A percentile compares a stretch with the other conserved stretches of the same genome.
These are phyloP conservation scores for Nephrotoma appendiculata DNA, from an alignment of 2,888 invertebrate genomes.

Conservation along the genomic window DNA sequence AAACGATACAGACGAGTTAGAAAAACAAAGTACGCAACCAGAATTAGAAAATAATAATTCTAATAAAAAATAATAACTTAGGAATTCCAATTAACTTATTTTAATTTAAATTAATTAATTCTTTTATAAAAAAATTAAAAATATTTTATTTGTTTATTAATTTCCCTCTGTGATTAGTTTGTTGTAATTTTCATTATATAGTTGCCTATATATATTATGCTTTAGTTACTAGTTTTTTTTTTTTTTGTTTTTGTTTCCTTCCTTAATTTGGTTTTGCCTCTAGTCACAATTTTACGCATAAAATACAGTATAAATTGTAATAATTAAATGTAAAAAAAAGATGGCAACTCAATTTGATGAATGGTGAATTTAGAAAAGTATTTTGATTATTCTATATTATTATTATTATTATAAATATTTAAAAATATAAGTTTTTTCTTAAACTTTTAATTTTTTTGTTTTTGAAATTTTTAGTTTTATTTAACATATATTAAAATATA, in stretches of 20 bases:
- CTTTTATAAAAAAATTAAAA: not conserved
- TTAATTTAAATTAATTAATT: not conserved
- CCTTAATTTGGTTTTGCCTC: not conserved
- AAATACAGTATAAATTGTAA: not conserved
- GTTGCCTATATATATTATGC: not conserved
- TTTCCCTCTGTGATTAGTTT: not conserved
- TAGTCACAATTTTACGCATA: not conserved
- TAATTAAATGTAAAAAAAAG: not conserved
- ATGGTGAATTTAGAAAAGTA: too few species aligned
- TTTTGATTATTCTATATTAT: not conserved
- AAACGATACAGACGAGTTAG: not conserved
- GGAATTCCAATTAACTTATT: not conserved
- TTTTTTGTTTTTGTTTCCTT: not conserved
- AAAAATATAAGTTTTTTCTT: not conserved
- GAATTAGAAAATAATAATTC: not conserved
- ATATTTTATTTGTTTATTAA: not conserved
- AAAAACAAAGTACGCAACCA: not conserved
- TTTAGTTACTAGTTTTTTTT: not conserved
- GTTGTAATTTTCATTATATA: not conserved
- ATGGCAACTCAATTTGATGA: not conserved
- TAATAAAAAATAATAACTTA: not conserved
- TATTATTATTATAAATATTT: not conserved
- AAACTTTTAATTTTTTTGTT: not conserved
- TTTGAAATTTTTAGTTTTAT: not conserved
- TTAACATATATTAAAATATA: not conserved